These are phyloP conservation scores for Dryocosmus kuriphilus DNA, from an alignment of 2,888 invertebrate species.

Conservation along the genomic window DNA sequence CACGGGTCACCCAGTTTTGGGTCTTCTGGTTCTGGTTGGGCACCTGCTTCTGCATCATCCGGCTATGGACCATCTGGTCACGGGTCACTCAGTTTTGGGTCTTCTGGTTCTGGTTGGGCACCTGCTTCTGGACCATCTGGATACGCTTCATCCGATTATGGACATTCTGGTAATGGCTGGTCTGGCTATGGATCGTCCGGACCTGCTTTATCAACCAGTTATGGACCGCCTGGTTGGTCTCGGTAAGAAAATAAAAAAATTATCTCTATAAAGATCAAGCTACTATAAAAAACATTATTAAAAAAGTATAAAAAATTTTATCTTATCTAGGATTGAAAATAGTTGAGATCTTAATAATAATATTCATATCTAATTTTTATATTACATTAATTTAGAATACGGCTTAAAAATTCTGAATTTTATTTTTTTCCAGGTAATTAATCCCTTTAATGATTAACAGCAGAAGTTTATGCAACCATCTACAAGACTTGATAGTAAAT, in stretches of 20 bases:
- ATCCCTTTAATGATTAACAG: background rate
- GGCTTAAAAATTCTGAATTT: background rate
- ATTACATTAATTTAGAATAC: too few species aligned
- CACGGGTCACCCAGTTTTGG: background rate
- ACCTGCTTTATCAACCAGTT: background rate
- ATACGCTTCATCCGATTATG: background rate
- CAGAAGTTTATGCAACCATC: background rate
- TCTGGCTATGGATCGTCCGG: background rate
- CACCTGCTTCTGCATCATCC: background rate
- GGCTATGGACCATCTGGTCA: background rate
- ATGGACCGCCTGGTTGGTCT: background rate
- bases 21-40: background rate
- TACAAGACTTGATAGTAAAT: conserved; percentile 25
- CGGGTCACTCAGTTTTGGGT: too few species aligned
- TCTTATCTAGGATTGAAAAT: too few species aligned
- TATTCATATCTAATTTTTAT: too few species aligned
- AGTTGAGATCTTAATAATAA: too few species aligned
- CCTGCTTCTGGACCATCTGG: background rate
- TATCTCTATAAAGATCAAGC: background rate
- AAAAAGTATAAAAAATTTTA: too few species aligned
- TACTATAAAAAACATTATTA: background rate
- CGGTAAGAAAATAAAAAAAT: background rate
- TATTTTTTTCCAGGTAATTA: background rate
- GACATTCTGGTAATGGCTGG: background rate
- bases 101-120: too few species aligned